A percentile compares a stretch with the other conserved stretches of the same genome.
Evolutionary conservation across 1,140 invertebrate genomes (phyloP).

Genomic region (Gryllus bimaculatus): DNA sequence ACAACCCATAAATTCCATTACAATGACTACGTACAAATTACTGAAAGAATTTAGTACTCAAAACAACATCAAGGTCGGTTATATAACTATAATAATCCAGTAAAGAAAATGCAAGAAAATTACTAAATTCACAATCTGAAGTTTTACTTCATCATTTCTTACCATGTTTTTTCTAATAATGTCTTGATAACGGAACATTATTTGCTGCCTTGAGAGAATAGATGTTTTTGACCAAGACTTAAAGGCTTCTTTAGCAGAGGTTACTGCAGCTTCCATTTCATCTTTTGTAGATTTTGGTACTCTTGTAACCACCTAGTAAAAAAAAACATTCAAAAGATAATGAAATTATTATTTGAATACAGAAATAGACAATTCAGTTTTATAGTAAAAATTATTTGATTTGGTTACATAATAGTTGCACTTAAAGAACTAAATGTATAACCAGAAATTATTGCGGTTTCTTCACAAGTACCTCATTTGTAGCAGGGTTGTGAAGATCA

Average conservation of each 20-base stretch:
- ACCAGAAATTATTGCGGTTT: too few relatives aligned
- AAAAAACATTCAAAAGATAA: not conserved
- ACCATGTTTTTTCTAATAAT: conserved; percentile 70
- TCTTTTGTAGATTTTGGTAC: conserved; percentile 84
- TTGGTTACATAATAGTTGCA: too few relatives aligned
- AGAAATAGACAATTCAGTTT: too few relatives aligned
- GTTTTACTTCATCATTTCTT: conserved; percentile 22
- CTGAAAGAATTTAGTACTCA: conserved; percentile 14
- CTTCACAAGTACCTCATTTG: conserved; percentile 56
- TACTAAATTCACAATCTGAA: not conserved
- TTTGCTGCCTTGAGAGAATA: conserved; percentile 84
- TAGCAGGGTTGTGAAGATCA: conserved; percentile 89
- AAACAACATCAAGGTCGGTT: not conserved
- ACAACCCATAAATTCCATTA: too few relatives aligned
- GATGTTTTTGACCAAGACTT: conserved; percentile 85
- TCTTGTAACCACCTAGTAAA: conserved; percentile 51
- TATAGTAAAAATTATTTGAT: too few relatives aligned
- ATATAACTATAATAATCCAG: conserved; percentile 3
- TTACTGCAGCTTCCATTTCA: conserved; percentile 89
- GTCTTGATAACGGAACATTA: conserved; percentile 87
- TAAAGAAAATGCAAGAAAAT: not conserved
- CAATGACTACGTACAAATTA: too few relatives aligned
- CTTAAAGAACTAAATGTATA: too few relatives aligned
- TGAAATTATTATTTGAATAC: too few relatives aligned
- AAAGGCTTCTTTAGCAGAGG: conserved; percentile 75